Evolutionary conservation across 1,140 invertebrate genomes (phyloP).

Genomic region (Melipona quadrifasciata): DNA sequence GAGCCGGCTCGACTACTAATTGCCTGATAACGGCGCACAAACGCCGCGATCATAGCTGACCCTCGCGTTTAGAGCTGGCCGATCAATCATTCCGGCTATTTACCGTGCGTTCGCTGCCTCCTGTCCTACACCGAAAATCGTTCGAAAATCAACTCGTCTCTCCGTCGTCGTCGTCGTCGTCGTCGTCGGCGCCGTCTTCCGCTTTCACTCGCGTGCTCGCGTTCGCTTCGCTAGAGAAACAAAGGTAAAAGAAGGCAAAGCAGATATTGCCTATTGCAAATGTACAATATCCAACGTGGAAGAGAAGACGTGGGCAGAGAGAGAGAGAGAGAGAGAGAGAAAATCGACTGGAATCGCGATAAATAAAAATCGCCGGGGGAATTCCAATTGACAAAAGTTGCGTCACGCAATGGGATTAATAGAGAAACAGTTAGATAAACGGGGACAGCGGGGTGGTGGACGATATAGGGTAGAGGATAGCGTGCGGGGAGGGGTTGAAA

Average conservation of each 20-base stretch:
- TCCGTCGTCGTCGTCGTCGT: slow-evolving; percentile 15
- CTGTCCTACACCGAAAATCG: background rate
- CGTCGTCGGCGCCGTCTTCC: slow-evolving; percentile 9
- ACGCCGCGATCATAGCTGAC: slow-evolving; percentile 10
- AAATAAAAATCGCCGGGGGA: background rate
- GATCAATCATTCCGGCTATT: slow-evolving; percentile 29
- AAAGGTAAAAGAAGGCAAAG: too few relatives aligned
- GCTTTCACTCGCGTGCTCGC: slow-evolving; percentile 17
- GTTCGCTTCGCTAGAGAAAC: too few relatives aligned
- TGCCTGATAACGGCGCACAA: slow-evolving; percentile 23
- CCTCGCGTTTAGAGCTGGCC: background rate
- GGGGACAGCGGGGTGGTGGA: background rate
- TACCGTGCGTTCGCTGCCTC: background rate
- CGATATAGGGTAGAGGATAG: background rate
- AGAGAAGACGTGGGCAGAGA: background rate
- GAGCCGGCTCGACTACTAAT: slow-evolving; percentile 9
- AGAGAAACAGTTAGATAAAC: slow-evolving; percentile 27
- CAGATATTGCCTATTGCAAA: too few relatives aligned
- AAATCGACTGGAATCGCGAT: background rate
- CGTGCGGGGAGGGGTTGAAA: slow-evolving; percentile 21
- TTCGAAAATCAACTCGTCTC: slow-evolving; percentile 22
- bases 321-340: background rate
- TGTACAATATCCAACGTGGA: too few relatives aligned
- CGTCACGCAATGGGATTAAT: background rate
- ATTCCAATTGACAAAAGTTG: background rate